Evolutionary conservation across 2,888 invertebrate genomes (phyloP).

Genomic region (Parelbella ahira): DNA sequence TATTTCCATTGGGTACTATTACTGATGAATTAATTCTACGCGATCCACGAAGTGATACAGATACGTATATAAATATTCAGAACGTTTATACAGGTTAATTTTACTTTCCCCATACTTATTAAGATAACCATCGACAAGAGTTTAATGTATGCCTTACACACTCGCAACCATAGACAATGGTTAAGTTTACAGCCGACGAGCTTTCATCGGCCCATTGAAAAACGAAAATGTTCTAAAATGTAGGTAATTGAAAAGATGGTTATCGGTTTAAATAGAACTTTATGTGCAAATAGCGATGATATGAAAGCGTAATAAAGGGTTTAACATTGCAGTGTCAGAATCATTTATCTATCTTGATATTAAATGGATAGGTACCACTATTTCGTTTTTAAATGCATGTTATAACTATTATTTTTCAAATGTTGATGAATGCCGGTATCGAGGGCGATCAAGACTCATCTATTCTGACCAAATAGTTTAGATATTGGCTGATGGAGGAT

Average conservation of each 20-base stretch:
- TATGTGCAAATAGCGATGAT: slow-evolving; percentile 11
- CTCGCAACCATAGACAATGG: background rate
- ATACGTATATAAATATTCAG: slow-evolving; percentile 16
- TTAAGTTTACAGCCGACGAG: background rate
- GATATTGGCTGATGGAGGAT: too few relatives aligned
- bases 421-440: too few relatives aligned
- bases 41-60: too few relatives aligned
- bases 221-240: background rate
- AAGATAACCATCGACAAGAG: slow-evolving; percentile 5
- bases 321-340: too few relatives aligned
- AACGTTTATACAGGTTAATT: slow-evolving; percentile 2
- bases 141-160: background rate
- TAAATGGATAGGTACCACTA: too few relatives aligned
- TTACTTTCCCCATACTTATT: slow-evolving; percentile 17
- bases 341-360: too few relatives aligned
- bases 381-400: too few relatives aligned
- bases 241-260: slow-evolving; percentile 1
- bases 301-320: slow-evolving; percentile 18
- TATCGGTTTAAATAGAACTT: slow-evolving; percentile 6
- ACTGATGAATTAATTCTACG: too few relatives aligned
- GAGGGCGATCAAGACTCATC: too few relatives aligned
- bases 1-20: too few relatives aligned
- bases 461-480: too few relatives aligned
- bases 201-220: slow-evolving; percentile 8
- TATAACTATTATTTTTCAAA: too few relatives aligned